A percentile compares a stretch with the other conserved stretches of the same genome.
Evolutionary conservation across 2,113 vertebrate genomes (phyloP).

Genomic region (Vidua macroura): DNA sequence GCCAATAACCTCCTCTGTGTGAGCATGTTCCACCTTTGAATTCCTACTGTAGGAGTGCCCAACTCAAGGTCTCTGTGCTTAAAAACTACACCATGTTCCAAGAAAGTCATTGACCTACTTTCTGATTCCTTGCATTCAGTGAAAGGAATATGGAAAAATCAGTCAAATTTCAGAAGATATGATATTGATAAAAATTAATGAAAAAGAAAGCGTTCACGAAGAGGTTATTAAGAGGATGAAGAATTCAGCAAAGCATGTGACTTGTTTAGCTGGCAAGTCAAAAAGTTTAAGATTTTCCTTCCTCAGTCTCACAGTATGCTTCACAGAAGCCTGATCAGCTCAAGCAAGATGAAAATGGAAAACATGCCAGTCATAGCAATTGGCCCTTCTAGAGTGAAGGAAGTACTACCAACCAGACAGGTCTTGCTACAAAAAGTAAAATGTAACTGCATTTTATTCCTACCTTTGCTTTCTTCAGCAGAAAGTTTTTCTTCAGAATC

Average conservation of each 20-base stretch:
- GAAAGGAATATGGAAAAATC: not conserved
- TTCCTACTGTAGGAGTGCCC: not conserved
- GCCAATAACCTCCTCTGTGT: not conserved
- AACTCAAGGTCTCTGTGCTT: not conserved
- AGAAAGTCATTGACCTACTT: not conserved
- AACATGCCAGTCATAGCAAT: not conserved
- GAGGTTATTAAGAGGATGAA: not conserved
- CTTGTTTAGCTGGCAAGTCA: not conserved
- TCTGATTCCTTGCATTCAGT: not conserved
- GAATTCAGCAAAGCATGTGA: not conserved
- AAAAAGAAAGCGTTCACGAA: not conserved
- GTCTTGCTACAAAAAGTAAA: not conserved
- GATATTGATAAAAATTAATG: not conserved
- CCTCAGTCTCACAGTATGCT: not conserved
- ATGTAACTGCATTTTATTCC: not conserved
- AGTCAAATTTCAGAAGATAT: not conserved
- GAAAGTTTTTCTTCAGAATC: constrained; percentile 73
- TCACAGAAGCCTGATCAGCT: not conserved
- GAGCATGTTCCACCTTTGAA: not conserved
- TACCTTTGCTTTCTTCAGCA: constrained; percentile 81
- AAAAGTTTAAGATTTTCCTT: not conserved
- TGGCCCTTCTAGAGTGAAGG: not conserved
- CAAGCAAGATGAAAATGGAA: not conserved
- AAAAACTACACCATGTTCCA: not conserved
- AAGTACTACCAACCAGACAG: not conserved